Conservation (phyloP, 2,888 invertebrate genomes). For the Lamellibrachia satsuma region DNA sequence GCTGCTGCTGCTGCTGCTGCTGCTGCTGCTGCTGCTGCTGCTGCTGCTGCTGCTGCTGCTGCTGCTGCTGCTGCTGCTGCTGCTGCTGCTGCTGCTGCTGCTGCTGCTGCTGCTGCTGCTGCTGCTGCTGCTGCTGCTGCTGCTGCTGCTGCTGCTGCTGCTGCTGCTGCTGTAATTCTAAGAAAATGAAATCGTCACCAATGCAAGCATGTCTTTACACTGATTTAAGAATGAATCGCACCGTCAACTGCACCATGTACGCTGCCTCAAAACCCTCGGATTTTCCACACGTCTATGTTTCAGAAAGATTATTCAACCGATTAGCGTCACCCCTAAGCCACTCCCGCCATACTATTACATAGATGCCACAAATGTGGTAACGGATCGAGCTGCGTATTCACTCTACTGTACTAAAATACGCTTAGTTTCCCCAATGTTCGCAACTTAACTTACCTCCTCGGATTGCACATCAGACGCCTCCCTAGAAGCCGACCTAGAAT, state of each 20-base stretch:
- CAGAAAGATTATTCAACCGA: background rate
- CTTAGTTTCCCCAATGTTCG: background rate
- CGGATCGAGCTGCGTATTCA: background rate
- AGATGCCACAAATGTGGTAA: no score
- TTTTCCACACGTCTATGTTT: background rate
- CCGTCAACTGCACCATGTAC: background rate
- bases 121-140: background rate
- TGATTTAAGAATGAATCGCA: background rate
- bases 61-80: background rate
- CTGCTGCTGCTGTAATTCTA: background rate
- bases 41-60: background rate
- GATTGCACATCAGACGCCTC: background rate
- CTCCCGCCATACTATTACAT: no score
- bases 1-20: background rate
- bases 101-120: background rate
- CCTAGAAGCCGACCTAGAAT: background rate
- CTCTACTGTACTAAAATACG: background rate
- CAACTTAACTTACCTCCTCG: background rate
- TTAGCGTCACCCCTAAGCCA: no score
- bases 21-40: background rate
- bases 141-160: background rate
- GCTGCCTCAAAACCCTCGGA: background rate
- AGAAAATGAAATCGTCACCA: background rate
- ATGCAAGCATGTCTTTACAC: background rate
- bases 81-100: constrained; percentile 1